Evolutionary conservation across 1,140 invertebrate species (phyloP).

Genomic region (Bombus waltoni): DNA sequence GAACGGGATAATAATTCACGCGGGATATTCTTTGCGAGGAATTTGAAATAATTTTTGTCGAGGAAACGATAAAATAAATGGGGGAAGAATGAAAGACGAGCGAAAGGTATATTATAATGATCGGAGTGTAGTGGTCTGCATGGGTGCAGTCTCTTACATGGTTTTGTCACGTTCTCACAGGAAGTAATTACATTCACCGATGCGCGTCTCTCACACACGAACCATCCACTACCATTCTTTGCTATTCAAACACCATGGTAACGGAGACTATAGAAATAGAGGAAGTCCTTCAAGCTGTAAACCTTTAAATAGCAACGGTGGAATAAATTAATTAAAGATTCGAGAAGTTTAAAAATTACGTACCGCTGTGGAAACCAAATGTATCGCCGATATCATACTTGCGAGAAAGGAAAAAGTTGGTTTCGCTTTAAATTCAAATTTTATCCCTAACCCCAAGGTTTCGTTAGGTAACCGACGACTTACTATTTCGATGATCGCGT

Average conservation of each 20-base stretch:
- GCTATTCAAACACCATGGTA: neutral
- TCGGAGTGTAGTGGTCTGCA: neutral
- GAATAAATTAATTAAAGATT: neutral
- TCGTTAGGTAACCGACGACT: too few species aligned
- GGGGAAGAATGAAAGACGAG: neutral
- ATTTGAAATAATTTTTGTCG: neutral
- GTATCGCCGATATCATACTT: too few species aligned
- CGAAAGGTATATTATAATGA: conserved; percentile 1
- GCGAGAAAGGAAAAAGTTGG: too few species aligned
- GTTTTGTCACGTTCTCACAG: conserved; percentile 38
- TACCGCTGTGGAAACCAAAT: neutral
- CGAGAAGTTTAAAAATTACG: neutral
- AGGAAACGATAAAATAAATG: too few species aligned
- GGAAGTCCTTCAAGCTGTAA: conserved; percentile 3
- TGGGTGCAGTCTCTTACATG: conserved; percentile 26
- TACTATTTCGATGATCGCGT: too few species aligned
- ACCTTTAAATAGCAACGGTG: neutral
- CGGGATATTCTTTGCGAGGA: too few species aligned
- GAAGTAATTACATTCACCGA: conserved; percentile 29
- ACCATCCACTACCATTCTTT: neutral
- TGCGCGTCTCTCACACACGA: neutral
- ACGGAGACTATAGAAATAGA: neutral
- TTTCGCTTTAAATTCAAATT: too few species aligned
- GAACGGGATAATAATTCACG: too few species aligned
- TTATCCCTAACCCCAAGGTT: too few species aligned